phyloP scores from a whole-genome alignment of 2,888 invertebrate species.

The Lagria hirta region DNA sequence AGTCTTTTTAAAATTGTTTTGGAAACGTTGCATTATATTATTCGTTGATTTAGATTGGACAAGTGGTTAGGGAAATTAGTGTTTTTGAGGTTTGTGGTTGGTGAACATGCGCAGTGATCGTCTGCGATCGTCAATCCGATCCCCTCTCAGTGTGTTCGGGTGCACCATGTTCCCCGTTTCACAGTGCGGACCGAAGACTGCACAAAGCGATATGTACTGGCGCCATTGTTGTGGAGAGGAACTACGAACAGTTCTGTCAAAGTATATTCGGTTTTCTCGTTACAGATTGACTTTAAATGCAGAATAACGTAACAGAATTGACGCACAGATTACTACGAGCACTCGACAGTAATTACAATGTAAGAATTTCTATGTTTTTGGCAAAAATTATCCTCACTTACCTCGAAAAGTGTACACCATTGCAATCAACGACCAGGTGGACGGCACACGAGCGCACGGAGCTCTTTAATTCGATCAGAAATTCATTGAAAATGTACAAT shows the following conservation, averaged over 20 bases:
- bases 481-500: neutral
- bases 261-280: slow-evolving; percentile 54
- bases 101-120: slow-evolving; percentile 48
- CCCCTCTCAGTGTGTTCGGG: slow-evolving; percentile 56
- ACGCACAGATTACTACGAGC: slow-evolving; percentile 95
- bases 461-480: neutral
- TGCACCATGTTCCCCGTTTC: slow-evolving; percentile 55
- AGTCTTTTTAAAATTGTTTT: no score
- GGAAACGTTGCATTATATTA: no score
- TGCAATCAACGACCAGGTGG: slow-evolving; percentile 43
- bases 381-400: slow-evolving; percentile 7
- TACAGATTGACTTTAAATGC: slow-evolving; percentile 68
- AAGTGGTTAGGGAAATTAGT: slow-evolving; percentile 14
- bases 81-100: slow-evolving; percentile 18
- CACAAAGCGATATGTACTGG: slow-evolving; percentile 56
- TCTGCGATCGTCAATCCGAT: slow-evolving; percentile 49
- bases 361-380: slow-evolving; percentile 63
- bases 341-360: slow-evolving; percentile 97
- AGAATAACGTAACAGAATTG: slow-evolving; percentile 84
- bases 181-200: slow-evolving; percentile 55
- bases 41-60: no score
- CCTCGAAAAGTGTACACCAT: slow-evolving; percentile 22
- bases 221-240: slow-evolving; percentile 56
- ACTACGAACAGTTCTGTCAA: slow-evolving; percentile 53
- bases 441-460: slow-evolving; percentile 42